These are phyloP conservation scores for Muscicapa striata DNA, from an alignment of 2,797 vertebrate species.

Conservation along the genomic window DNA sequence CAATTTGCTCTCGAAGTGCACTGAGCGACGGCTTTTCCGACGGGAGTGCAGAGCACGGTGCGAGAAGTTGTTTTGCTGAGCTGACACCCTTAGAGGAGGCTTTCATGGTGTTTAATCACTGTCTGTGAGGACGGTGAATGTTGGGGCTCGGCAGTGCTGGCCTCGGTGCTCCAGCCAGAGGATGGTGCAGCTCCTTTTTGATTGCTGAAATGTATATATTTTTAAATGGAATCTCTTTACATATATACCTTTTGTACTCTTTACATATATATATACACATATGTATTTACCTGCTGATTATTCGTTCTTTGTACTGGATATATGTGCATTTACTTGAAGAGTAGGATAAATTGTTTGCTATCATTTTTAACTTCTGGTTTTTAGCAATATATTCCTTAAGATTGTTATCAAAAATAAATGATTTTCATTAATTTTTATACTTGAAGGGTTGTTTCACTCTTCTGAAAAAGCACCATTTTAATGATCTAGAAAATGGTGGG, in stretches of 20 bases:
- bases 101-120: accelerated
- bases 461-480: neutral
- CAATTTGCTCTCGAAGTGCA: accelerated
- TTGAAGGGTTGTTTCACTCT: neutral
- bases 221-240: neutral
- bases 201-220: accelerated
- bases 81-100: accelerated
- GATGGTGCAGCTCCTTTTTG: accelerated
- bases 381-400: neutral
- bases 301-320: neutral
- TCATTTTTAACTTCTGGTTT: neutral
- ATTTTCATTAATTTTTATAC: neutral
- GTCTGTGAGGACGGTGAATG: neutral
- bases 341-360: neutral
- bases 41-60: accelerated
- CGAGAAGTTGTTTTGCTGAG: neutral
- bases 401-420: neutral
- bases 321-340: neutral
- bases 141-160: neutral
- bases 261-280: accelerated
- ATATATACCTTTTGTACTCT: too few relatives aligned
- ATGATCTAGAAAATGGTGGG: neutral
- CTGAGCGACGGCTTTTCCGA: accelerated
- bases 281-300: neutral
- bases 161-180: neutral